Base-by-base conservation (phyloP, 2,797 vertebrate species). In the Nyctibius grandis region DNA sequence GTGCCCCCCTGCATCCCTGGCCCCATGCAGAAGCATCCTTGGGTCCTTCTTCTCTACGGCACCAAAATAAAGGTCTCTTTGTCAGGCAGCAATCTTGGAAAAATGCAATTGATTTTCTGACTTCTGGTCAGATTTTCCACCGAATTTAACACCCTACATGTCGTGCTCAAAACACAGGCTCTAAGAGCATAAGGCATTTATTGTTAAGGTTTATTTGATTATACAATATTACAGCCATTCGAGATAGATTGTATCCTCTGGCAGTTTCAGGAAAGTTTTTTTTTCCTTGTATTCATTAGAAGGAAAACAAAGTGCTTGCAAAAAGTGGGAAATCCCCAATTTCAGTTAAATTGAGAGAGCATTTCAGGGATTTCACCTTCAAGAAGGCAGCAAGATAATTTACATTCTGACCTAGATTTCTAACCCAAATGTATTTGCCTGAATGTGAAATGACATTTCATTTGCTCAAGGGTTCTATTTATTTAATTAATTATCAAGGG, bases 361-460 rank as follows among this genome's bases (percentile, higher is more conserved):
- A 75, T 96, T 95, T 92, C 96, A 97, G 96, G 93, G 93, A 97
- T 94, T 96, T 96, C 91, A 96, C 94, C 96, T 95, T 92, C 91
- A 86, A 90, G 92, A 94, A 96, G 63, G 91, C 76, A 93, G 93
- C 21, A 57, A 94, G 93, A 92, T 96, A 96, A 97, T 97, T 96
- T 97, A 95, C 91, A 97, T 97, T 93, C 86, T 97, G 96, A 97
- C 96, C 96, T 96, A 97, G 94, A 97, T 97, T 97, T 93, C 94
- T 97, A 96, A 95, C 96, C 94, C 82, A 96, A 97, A 96, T 96
- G 93, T 97, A 96, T 95, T 95, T 96, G 72, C 94, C 79, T 92
- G 96, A 92, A 89, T 96, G 94, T 93, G 89, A 97, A 96, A 95
- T 96, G 94, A 95, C 93, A 96, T 95, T 96, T 92, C 92, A 88